Conservation (phyloP, 1,140 invertebrate genomes). For the Drosophila fuyamai region DNA sequence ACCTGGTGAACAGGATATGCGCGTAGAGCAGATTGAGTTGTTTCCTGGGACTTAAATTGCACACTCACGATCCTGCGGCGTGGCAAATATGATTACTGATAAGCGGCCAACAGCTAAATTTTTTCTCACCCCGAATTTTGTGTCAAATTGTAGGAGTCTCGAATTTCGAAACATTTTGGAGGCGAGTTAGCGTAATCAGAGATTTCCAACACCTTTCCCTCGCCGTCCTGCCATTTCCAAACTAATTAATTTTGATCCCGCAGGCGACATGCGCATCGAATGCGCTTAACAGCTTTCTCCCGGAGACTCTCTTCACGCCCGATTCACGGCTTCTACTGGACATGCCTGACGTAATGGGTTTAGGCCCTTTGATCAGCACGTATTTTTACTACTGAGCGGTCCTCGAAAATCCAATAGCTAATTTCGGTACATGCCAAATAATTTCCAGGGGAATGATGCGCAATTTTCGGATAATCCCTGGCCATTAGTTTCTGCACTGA, state of each 20-base stretch:
- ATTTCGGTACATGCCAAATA: conserved; percentile 8
- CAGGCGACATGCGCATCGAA: conserved; percentile 67
- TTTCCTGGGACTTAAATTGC: conserved; percentile 71
- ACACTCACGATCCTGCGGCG: conserved; percentile 64
- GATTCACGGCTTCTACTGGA: conserved; percentile 22
- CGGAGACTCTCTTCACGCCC: conserved; percentile 20
- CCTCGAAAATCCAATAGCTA: conserved; percentile 1
- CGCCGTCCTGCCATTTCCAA: conserved; percentile 23
- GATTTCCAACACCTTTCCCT: conserved; percentile 79
- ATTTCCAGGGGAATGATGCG: conserved; percentile 6
- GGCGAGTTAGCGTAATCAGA: conserved; percentile 61
- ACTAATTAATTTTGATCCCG: conserved; percentile 65
- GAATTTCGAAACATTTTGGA: conserved; percentile 53
- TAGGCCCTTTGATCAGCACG: conserved; percentile 52
- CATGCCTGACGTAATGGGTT: conserved; percentile 71
- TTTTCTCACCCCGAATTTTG: conserved; percentile 13
- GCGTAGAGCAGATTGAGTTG: conserved; percentile 67
- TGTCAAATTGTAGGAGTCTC: conserved; percentile 53
- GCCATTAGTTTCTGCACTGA: neutral
- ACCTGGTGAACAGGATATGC: conserved; percentile 63
- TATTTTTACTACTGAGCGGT: conserved; percentile 19
- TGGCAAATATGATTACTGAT: conserved; percentile 80
- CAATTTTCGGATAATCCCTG: conserved; percentile 40
- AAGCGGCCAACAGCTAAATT: conserved; percentile 31
- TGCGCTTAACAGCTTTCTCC: conserved; percentile 76